Evolutionary conservation across 2,113 vertebrate genomes (phyloP).

Genomic region (Cochlearius cochlearius): DNA sequence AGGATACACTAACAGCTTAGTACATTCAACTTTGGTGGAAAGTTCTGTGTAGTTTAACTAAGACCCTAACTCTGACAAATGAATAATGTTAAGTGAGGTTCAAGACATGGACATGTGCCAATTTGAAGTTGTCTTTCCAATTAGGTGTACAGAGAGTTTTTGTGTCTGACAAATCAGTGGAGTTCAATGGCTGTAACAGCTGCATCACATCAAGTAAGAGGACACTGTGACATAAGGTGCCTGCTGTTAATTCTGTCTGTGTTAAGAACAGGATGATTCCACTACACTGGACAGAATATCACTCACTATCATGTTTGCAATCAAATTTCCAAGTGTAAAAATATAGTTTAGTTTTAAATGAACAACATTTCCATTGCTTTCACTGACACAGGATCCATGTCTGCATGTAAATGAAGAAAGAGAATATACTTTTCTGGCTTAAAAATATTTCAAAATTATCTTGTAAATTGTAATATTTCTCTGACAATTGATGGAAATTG

Average conservation of each 20-base stretch:
- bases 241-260: not conserved
- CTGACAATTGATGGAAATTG: not conserved
- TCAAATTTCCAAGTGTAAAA: not conserved
- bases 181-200: not conserved
- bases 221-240: not conserved
- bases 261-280: not conserved
- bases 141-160: not conserved
- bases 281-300: not conserved
- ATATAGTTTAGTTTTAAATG: not conserved
- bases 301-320: not conserved
- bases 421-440: not conserved
- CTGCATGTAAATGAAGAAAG: not conserved
- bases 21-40: not conserved
- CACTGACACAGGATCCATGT: not conserved
- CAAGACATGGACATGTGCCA: not conserved
- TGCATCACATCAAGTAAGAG: not conserved
- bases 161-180: not conserved
- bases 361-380: not conserved
- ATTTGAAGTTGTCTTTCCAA: not conserved
- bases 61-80: slow-evolving; percentile 1
- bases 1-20: not conserved
- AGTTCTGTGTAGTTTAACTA: slow-evolving; percentile 37
- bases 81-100: not conserved
- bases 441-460: not conserved
- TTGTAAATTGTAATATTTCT: not conserved